These are phyloP conservation scores for Atta colombica DNA, from an alignment of 1,140 invertebrate species.

Conservation along the genomic window DNA sequence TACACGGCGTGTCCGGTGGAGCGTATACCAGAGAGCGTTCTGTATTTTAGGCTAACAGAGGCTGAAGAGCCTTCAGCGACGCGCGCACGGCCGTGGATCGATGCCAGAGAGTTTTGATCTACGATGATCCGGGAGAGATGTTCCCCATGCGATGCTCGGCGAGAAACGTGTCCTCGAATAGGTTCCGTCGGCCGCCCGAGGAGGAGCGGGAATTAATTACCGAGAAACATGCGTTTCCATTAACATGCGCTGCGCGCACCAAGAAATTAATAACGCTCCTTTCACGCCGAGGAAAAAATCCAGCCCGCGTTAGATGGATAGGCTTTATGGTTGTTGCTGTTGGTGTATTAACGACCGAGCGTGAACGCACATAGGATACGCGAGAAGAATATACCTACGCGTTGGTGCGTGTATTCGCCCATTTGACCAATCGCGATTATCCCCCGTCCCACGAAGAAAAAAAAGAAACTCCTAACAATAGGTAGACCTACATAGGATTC, in stretches of 20 bases:
- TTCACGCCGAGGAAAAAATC: conserved; percentile 60
- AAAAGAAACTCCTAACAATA: conserved; percentile 43
- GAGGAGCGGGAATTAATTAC: conserved; percentile 72
- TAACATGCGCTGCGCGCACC: conserved; percentile 53
- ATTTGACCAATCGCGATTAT: conserved; percentile 55
- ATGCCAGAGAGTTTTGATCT: conserved; percentile 68
- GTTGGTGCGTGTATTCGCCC: conserved; percentile 17
- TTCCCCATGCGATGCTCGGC: conserved; percentile 39
- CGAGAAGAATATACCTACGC: background rate
- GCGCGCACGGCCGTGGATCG: conserved; percentile 59
- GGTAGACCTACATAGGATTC: conserved; percentile 55
- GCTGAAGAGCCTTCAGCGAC: conserved; percentile 54
- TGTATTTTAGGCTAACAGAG: conserved; percentile 68
- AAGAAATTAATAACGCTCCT: conserved; percentile 65
- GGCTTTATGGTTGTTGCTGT: conserved; percentile 49
- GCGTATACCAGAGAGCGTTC: conserved; percentile 54
- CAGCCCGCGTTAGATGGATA: conserved; percentile 44
- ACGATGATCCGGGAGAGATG: conserved; percentile 65
- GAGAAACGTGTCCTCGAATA: conserved; percentile 67
- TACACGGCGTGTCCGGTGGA: conserved; percentile 48
- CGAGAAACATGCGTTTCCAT: conserved; percentile 70
- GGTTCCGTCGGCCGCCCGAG: conserved; percentile 59
- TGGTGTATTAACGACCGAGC: conserved; percentile 49
- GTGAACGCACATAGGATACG: conserved; percentile 31
- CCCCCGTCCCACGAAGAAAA: conserved; percentile 32